Percentiles rank a stretch among this genome's conserved stretches.
Evolutionary conservation across 64 coral and sea anemone species (phyloP).

Genomic region (Porites australiensis): DNA sequence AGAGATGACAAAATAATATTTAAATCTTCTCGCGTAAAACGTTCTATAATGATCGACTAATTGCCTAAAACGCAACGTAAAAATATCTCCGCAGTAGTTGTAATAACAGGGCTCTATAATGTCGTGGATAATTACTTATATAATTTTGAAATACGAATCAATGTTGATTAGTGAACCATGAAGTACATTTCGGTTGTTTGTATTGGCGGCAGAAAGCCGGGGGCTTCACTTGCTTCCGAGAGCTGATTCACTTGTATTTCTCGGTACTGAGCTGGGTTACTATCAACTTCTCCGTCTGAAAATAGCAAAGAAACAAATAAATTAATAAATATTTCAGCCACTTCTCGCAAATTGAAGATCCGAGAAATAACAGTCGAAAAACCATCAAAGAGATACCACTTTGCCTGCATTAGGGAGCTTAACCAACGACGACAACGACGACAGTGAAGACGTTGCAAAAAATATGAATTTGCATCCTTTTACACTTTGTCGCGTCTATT

Average conservation of each 20-base stretch:
- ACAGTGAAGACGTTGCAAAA: too few species aligned
- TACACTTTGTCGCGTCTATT: too few species aligned
- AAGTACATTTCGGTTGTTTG: slow-evolving; percentile 48
- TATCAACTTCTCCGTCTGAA: background rate
- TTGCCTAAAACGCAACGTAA: too few species aligned
- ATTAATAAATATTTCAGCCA: background rate
- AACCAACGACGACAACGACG: too few species aligned
- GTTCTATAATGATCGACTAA: too few species aligned
- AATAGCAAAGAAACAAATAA: background rate
- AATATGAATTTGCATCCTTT: too few species aligned
- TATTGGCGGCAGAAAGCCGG: background rate
- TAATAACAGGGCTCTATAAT: background rate
- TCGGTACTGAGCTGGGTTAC: slow-evolving; percentile 15
- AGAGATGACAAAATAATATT: too few species aligned
- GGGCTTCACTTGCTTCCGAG: slow-evolving; percentile 11
- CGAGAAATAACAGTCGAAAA: background rate
- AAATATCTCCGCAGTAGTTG: background rate
- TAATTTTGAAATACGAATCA: background rate
- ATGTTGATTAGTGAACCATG: slow-evolving; percentile 29
- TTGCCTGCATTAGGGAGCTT: too few species aligned
- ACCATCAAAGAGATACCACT: too few species aligned
- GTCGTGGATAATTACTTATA: background rate
- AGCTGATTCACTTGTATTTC: slow-evolving; percentile 73
- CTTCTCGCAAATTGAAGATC: background rate
- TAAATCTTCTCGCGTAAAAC: too few species aligned